phyloP scores from a whole-genome alignment of 2,797 vertebrate genomes.

The Australoheros facetus region DNA sequence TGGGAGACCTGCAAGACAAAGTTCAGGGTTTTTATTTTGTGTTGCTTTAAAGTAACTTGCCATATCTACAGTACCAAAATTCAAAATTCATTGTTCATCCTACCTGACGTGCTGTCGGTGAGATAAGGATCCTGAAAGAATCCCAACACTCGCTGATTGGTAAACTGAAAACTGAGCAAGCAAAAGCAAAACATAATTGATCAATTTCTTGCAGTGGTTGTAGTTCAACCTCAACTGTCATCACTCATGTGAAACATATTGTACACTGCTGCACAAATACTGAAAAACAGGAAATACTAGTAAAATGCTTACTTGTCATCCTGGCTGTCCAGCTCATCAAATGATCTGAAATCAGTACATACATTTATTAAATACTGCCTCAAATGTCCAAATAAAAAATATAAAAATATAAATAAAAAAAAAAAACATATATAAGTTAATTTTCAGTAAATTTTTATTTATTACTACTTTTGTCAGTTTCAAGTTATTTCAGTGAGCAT shows the following conservation, averaged over 20 bases:
- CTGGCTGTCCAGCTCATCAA: constrained; percentile 70
- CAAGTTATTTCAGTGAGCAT: too few relatives aligned
- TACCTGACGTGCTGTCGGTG: constrained; percentile 70
- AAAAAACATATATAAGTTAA: too few relatives aligned
- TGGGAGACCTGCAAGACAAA: constrained; percentile 73
- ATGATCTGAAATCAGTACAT: constrained; percentile 63
- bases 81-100: not conserved
- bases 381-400: not conserved
- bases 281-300: not conserved
- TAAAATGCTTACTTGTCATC: constrained; percentile 57
- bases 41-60: not conserved
- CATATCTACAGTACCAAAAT: not conserved
- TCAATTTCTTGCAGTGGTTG: not conserved
- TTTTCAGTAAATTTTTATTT: too few relatives aligned
- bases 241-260: not conserved
- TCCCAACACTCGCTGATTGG: constrained; percentile 77
- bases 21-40: not conserved
- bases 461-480: too few relatives aligned
- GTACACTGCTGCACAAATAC: not conserved
- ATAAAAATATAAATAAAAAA: too few relatives aligned
- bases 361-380: not conserved
- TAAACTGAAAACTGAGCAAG: constrained; percentile 62
- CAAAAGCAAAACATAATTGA: not conserved
- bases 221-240: not conserved
- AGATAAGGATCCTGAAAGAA: constrained; percentile 79